Conservation (phyloP, 37 sponge, comb jelly and placozoan species). For the Cladorhizidae sp. region DNA sequence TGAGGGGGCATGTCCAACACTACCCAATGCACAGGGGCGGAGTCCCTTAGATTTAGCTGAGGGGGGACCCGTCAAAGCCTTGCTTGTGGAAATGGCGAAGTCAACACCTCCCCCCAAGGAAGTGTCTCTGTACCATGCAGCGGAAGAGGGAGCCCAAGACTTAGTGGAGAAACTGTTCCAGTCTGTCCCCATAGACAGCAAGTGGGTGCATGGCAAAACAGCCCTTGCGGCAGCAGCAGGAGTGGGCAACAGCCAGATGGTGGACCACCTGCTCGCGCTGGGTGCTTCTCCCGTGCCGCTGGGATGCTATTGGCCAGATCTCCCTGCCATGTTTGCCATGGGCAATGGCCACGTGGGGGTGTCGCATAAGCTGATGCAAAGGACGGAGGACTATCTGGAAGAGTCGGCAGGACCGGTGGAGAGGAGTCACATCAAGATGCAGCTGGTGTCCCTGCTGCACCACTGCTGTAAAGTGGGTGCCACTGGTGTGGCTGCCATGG, state of each 20-base stretch:
- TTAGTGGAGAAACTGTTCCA: conserved; percentile 26
- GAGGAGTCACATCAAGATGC: conserved; percentile 43
- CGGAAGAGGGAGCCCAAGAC: conserved; percentile 30
- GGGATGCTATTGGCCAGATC: conserved; percentile 54
- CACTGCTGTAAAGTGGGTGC: conserved; percentile 37
- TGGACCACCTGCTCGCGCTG: conserved; percentile 36
- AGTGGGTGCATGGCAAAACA: conserved; percentile 71
- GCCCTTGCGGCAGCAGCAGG: conserved; percentile 62
- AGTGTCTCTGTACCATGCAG: conserved; percentile 64
- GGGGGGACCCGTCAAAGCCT: not conserved
- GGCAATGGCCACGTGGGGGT: conserved; percentile 6
- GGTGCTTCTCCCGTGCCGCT: conserved; percentile 59
- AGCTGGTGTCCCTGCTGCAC: conserved; percentile 50
- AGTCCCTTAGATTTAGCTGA: conserved; percentile 37
- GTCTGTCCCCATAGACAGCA: conserved; percentile 38
- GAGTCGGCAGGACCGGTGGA: conserved; percentile 7
- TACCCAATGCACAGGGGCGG: conserved; percentile 42
- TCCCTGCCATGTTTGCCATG: conserved; percentile 52
- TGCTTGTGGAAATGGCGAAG: not conserved
- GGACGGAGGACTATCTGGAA: conserved; percentile 12
- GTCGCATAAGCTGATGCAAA: conserved; percentile 36
- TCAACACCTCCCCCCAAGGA: conserved; percentile 24
- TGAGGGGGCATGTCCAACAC: conserved; percentile 42
- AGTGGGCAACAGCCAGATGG: conserved; percentile 35
- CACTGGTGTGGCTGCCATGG: conserved; percentile 22